Evolutionary conservation across 2,888 invertebrate species (phyloP).

Genomic region (Fragum whitleyi): DNA sequence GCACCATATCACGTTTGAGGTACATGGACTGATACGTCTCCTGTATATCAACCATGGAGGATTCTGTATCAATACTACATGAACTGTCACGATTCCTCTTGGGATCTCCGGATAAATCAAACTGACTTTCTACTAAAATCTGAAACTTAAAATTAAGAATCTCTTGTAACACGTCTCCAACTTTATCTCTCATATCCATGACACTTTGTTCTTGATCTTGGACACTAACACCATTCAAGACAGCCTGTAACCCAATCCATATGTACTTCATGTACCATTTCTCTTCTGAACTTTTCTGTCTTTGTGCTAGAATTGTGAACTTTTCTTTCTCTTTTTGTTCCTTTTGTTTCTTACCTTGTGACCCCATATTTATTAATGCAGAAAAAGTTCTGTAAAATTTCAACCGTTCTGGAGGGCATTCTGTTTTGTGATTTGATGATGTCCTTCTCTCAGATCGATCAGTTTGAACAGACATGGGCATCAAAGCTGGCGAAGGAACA

Average conservation of each 20-base stretch:
- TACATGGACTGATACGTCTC: conserved; percentile 72
- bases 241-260: conserved; percentile 96
- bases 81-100: conserved; percentile 36
- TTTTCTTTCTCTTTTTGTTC: conserved; percentile 71
- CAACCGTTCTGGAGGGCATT: conserved; percentile 78
- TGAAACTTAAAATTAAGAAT: conserved; percentile 89
- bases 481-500: conserved; percentile 33
- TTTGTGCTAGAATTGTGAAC: conserved; percentile 60
- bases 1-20: conserved; percentile 84
- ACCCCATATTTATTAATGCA: conserved; percentile 90
- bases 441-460: conserved; percentile 50
- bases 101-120: conserved; percentile 12
- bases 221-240: conserved; percentile 87
- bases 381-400: conserved; percentile 88
- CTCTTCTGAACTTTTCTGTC: conserved; percentile 91
- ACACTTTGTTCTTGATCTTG: conserved; percentile 92
- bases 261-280: conserved; percentile 95
- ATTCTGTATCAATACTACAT: conserved; percentile 52
- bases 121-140: conserved; percentile 31
- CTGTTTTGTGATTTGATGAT: conserved; percentile 57
- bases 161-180: conserved; percentile 90
- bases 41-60: conserved; percentile 46
- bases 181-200: conserved; percentile 90
- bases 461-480: conserved; percentile 14
- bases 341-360: conserved; percentile 82